These are phyloP conservation scores for Hephaestus fuliginosus DNA, from an alignment of 2,797 vertebrate genomes.

Conservation along the genomic window DNA sequence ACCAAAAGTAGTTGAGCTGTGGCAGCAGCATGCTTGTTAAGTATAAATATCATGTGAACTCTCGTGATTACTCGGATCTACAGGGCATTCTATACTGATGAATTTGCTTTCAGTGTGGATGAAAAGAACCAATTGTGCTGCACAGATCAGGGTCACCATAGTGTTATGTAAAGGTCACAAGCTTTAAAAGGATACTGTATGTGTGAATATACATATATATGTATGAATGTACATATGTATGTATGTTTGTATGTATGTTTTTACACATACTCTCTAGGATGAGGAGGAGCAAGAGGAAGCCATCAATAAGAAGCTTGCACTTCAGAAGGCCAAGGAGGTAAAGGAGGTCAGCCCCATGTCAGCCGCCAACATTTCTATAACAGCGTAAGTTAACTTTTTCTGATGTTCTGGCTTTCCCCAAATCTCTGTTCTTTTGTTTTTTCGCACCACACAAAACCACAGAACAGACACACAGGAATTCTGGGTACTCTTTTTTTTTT, in stretches of 20 bases:
- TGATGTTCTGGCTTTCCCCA: background rate
- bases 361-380: conserved; percentile 94
- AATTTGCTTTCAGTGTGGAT: background rate
- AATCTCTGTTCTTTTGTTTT: background rate
- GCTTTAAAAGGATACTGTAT: background rate
- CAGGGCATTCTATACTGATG: conserved; percentile 10
- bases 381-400: conserved; percentile 89
- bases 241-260: conserved; percentile 24
- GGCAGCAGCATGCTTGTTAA: no score
- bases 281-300: conserved; percentile 98
- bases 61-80: background rate
- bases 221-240: background rate
- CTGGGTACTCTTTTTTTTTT: background rate
- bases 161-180: background rate
- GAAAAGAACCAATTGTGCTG: background rate
- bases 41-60: background rate
- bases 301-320: conserved; percentile 94
- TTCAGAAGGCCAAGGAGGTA: conserved; percentile 97
- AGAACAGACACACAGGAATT: background rate
- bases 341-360: conserved; percentile 98
- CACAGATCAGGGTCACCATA: background rate
- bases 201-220: background rate
- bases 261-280: conserved; percentile 82
- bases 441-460: background rate
- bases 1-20: background rate